phyloP scores from a whole-genome alignment of 2,888 invertebrate species.

The Folsomia manolachei region DNA sequence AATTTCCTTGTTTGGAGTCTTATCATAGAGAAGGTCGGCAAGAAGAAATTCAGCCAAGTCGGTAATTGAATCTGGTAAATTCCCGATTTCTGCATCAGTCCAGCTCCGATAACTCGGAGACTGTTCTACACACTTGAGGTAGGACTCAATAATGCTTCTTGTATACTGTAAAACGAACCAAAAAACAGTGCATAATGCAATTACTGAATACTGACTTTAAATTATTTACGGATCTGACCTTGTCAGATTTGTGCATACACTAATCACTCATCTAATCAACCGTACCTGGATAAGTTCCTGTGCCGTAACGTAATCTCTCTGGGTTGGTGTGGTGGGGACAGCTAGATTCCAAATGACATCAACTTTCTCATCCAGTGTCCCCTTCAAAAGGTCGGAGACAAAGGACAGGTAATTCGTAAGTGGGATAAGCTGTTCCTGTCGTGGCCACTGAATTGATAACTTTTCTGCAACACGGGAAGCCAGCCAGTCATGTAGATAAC shows the following conservation, averaged over 20 bases:
- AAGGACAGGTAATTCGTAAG: conserved; percentile 38
- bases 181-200: too few relatives aligned
- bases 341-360: conserved; percentile 40
- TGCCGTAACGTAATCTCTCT: conserved; percentile 31
- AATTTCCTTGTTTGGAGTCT: conserved; percentile 39
- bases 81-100: not conserved
- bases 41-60: conserved; percentile 44
- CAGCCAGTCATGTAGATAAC: conserved; percentile 47
- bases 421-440: conserved; percentile 36
- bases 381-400: conserved; percentile 42
- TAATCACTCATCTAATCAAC: not conserved
- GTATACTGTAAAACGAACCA: conserved; percentile 35
- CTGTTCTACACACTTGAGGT: conserved; percentile 42
- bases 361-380: conserved; percentile 44
- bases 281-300: conserved; percentile 46
- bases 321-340: conserved; percentile 28
- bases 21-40: conserved; percentile 39
- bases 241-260: too few relatives aligned
- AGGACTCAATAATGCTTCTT: conserved; percentile 44
- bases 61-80: conserved; percentile 31
- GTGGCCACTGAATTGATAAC: conserved; percentile 33
- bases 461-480: conserved; percentile 38
- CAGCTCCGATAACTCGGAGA: conserved; percentile 33
- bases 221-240: too few relatives aligned
- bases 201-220: too few relatives aligned